These are phyloP conservation scores for Rallus limicola DNA, from an alignment of 2,113 vertebrate species.

Conservation along the genomic window DNA sequence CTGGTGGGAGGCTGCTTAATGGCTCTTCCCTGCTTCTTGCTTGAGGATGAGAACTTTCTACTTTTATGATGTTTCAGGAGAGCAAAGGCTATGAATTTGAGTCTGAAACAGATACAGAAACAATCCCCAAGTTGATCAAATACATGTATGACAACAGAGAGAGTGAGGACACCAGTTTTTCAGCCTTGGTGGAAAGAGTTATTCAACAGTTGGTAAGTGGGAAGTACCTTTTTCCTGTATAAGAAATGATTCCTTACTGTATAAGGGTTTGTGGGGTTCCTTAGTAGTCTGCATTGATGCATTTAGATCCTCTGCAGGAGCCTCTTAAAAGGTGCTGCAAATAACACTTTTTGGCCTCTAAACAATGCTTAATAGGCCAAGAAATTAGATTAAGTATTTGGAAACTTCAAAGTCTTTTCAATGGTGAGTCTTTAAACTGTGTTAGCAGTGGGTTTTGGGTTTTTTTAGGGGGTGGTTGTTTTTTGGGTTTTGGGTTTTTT, in stretches of 20 bases:
- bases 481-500: neutral
- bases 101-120: slow-evolving; percentile 96
- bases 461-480: neutral
- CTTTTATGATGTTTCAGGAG: slow-evolving; percentile 76
- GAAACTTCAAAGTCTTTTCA: neutral
- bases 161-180: slow-evolving; percentile 83
- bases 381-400: slow-evolving; percentile 17
- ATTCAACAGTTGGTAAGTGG: slow-evolving; percentile 92
- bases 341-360: neutral
- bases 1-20: neutral
- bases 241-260: neutral
- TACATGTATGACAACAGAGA: slow-evolving; percentile 97
- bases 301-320: neutral
- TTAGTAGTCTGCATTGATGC: neutral
- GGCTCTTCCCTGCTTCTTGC: neutral
- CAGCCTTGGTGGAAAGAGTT: slow-evolving; percentile 90
- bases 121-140: slow-evolving; percentile 94
- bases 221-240: neutral
- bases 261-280: neutral
- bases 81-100: slow-evolving; percentile 95
- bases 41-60: neutral
- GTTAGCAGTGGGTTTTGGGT: neutral
- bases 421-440: neutral
- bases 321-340: neutral
- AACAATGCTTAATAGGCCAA: neutral